A percentile compares a stretch with the other conserved stretches of the same genome.
These are phyloP conservation scores for Sterna hirundo DNA, from an alignment of 2,113 vertebrate species.

Conservation along the genomic window DNA sequence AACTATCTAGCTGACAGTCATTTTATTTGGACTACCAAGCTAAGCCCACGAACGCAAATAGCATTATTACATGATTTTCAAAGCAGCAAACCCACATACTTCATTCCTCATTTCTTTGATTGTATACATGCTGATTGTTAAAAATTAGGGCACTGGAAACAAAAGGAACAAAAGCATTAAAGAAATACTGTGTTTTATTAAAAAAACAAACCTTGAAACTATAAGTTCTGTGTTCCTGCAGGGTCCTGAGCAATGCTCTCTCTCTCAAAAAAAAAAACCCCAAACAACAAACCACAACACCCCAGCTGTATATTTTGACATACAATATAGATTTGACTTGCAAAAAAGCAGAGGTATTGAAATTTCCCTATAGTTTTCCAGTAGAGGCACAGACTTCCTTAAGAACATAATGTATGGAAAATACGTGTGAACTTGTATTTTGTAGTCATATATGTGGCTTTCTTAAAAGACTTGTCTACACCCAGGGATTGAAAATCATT, in stretches of 20 bases:
- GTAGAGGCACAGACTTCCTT: not conserved
- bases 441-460: not conserved
- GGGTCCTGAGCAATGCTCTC: not conserved
- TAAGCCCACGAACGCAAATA: not conserved
- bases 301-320: not conserved
- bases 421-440: not conserved
- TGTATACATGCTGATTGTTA: not conserved
- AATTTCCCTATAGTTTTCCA: not conserved
- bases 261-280: not conserved
- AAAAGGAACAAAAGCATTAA: not conserved
- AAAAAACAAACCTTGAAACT: not conserved
- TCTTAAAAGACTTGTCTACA: not conserved
- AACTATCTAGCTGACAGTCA: not conserved
- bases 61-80: not conserved
- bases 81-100: not conserved
- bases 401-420: not conserved
- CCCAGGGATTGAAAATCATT: not conserved
- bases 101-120: not conserved
- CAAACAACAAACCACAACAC: too few species aligned
- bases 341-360: not conserved
- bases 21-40: not conserved
- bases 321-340: not conserved
- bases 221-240: not conserved
- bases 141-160: not conserved
- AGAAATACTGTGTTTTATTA: not conserved